Evolutionary conservation across 2,888 invertebrate species (phyloP).

Genomic region (Drosophila meridiana): DNA sequence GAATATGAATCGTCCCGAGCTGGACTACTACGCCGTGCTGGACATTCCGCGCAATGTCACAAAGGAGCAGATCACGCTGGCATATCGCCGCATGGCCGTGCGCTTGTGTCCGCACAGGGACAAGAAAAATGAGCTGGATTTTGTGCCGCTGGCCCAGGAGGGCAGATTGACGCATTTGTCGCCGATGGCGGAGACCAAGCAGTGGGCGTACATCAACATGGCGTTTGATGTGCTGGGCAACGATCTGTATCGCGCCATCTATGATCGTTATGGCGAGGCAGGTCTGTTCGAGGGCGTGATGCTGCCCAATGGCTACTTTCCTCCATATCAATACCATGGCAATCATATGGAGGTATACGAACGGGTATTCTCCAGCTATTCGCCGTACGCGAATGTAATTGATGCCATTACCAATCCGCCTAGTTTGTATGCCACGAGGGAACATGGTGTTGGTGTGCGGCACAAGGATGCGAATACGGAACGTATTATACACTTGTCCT

Average conservation of each 20-base stretch:
- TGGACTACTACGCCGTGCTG: slow-evolving; percentile 92
- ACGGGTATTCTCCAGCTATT: slow-evolving; percentile 93
- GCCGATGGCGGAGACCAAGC: slow-evolving; percentile 65
- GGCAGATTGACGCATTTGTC: slow-evolving; percentile 75
- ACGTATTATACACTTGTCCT: slow-evolving; percentile 87
- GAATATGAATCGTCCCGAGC: slow-evolving; percentile 77
- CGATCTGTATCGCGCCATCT: slow-evolving; percentile 89
- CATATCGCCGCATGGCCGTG: slow-evolving; percentile 87
- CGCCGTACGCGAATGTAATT: slow-evolving; percentile 92
- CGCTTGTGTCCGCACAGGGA: slow-evolving; percentile 86
- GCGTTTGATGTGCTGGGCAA: slow-evolving; percentile 91
- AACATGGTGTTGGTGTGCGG: slow-evolving; percentile 88
- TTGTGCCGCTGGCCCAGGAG: slow-evolving; percentile 84
- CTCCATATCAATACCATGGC: slow-evolving; percentile 92
- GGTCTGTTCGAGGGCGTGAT: slow-evolving; percentile 93
- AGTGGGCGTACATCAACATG: slow-evolving; percentile 87
- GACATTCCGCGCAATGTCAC: slow-evolving; percentile 88
- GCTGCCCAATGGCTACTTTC: slow-evolving; percentile 88
- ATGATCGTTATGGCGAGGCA: slow-evolving; percentile 95
- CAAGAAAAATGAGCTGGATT: slow-evolving; percentile 86
- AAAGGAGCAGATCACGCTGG: slow-evolving; percentile 90
- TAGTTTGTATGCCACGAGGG: slow-evolving; percentile 87
- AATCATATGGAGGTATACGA: slow-evolving; percentile 90
- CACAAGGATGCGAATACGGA: slow-evolving; percentile 88
- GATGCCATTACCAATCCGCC: slow-evolving; percentile 88